Base-by-base conservation (phyloP, 2,888 invertebrate species). In the Coecobrya sp. region DNA sequence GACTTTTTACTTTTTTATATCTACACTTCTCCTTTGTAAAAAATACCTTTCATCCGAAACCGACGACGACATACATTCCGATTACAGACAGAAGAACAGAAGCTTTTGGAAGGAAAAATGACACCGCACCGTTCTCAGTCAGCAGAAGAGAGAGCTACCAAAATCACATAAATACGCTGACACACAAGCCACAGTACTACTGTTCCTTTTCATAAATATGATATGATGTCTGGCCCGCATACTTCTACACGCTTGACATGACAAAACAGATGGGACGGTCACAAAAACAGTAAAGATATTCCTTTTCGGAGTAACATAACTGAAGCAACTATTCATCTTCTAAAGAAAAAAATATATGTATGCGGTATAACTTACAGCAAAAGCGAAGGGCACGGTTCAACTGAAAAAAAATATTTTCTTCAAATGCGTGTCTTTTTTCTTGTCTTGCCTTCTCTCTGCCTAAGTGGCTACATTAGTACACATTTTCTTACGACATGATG, bases 401-500 rank as follows among this genome's bases (percentile, higher is more conserved):
- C 10, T 49, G 49, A 49, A 49, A 10, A 49, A 49, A 49, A 36
- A 36, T 19, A n/a, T 59, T 19, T 59, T 19, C 59, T 52, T 52
- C 52, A 36, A 36, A 36, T 36, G 36, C 36, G 36, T 30, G 81
- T 22, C 59, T 62, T 62, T 59, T 62, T 62, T 8, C 36, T 36
- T 81, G 81, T 81, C 27, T 81, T 36, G 36, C 7, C 36, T 55
- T 49, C 42, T 42, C 42, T 3, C 49, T 13, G 49, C 11, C 36
- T 52, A 86, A 86, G 86, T 86, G 86, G 70, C 45, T 86, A 70
- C 86, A 86, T 86, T 70, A 86, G 86, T 70, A 70, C 10, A 68
- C 68, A 68, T 68, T 27, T 11, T 36, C 11, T 68, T 52, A 86
- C n/a, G n/a, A n/a, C 52, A 52, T 86, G 86, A 86, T 70, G 86